These are phyloP conservation scores for Rhynchonycteris naso DNA, from an alignment of 2,797 vertebrate species.

Conservation along the genomic window DNA sequence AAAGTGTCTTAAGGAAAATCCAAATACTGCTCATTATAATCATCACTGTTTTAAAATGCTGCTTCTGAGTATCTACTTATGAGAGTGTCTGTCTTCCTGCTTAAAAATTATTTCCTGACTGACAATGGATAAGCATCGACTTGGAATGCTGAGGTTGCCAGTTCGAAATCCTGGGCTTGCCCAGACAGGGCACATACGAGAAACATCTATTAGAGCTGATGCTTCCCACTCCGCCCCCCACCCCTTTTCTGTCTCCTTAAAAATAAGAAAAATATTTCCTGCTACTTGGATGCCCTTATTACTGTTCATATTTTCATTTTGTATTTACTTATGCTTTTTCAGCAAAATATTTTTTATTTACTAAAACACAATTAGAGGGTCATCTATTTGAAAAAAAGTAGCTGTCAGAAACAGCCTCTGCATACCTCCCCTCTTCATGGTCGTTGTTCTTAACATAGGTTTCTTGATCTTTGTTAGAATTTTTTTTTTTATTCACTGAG, in stretches of 20 bases:
- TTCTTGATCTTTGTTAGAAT: neutral
- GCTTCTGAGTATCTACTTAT: neutral
- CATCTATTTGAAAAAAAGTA: neutral
- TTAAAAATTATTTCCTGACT: neutral
- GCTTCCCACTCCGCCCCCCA: too few relatives aligned
- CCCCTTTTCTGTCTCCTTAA: too few relatives aligned
- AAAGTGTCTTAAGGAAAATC: neutral
- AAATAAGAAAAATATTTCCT: neutral
- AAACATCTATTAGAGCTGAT: too few relatives aligned
- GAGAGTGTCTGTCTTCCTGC: neutral
- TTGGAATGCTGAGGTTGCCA: too few relatives aligned
- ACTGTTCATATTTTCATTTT: neutral
- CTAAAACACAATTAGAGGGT: neutral
- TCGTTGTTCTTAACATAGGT: neutral
- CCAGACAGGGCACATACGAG: too few relatives aligned
- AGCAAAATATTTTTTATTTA: constrained; percentile 24
- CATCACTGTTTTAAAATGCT: neutral
- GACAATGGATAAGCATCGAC: too few relatives aligned
- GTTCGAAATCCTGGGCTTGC: too few relatives aligned
- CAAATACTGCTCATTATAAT: neutral
- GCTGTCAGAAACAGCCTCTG: neutral
- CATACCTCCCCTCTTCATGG: neutral
- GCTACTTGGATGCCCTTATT: neutral
- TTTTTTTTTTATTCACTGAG: too few relatives aligned
- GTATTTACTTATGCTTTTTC: neutral